Evolutionary conservation across 2,113 vertebrate species (phyloP).

Genomic region (Upupa epops): DNA sequence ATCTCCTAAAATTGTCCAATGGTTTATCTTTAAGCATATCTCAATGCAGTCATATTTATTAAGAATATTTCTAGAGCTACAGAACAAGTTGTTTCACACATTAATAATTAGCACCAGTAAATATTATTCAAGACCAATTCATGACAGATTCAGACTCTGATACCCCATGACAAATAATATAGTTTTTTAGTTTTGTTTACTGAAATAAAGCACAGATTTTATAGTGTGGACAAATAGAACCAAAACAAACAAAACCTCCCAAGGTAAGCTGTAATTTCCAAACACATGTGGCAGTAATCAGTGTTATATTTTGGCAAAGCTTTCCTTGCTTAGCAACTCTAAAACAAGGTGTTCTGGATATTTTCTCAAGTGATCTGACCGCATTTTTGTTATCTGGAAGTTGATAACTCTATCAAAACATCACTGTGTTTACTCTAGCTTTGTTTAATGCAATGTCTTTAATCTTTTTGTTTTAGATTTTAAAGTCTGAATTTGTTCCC

Average conservation of each 20-base stretch:
- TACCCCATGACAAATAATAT: background rate
- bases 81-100: background rate
- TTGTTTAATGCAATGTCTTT: background rate
- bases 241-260: background rate
- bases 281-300: background rate
- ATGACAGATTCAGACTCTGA: background rate
- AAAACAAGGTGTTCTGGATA: background rate
- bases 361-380: background rate
- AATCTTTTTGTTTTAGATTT: background rate
- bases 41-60: background rate
- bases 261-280: background rate
- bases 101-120: background rate
- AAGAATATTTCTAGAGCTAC: background rate
- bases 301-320: background rate
- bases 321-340: background rate
- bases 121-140: background rate
- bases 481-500: background rate
- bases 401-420: slow-evolving; percentile 1
- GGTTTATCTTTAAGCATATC: background rate
- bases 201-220: background rate
- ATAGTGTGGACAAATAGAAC: background rate
- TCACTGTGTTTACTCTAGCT: background rate
- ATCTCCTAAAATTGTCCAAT: background rate
- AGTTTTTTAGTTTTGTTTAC: background rate
- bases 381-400: background rate